phyloP scores from a whole-genome alignment of 2,113 vertebrate genomes.

The Phylloscopus whistleri region DNA sequence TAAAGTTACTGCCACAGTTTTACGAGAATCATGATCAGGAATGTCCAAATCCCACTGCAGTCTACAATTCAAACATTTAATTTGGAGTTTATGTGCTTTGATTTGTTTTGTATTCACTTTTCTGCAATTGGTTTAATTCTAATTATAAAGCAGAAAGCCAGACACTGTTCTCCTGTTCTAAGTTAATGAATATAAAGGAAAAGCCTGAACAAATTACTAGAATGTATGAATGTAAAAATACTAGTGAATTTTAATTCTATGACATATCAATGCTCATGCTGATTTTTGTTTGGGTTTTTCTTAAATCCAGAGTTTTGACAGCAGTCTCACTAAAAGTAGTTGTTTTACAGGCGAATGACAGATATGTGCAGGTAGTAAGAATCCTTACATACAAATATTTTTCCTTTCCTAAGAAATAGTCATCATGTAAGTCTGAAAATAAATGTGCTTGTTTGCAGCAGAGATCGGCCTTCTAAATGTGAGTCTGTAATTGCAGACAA shows the following conservation, averaged over 20 bases:
- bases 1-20: neutral
- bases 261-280: neutral
- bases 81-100: neutral
- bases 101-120: neutral
- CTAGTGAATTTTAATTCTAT: neutral
- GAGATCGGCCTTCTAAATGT: neutral
- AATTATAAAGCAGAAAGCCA: neutral
- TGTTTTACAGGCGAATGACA: neutral
- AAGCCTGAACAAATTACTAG: neutral
- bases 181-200: neutral
- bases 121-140: neutral
- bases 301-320: neutral
- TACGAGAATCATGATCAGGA: neutral
- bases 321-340: neutral
- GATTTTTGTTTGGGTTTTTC: neutral
- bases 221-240: neutral
- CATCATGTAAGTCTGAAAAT: neutral
- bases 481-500: fast-evolving
- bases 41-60: neutral
- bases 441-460: neutral
- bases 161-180: neutral
- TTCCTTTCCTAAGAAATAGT: neutral
- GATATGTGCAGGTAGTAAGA: neutral
- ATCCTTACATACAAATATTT: neutral
- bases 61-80: neutral